Conservation (phyloP, 1,140 invertebrate species). For the Mesaphorura yosii region DNA sequence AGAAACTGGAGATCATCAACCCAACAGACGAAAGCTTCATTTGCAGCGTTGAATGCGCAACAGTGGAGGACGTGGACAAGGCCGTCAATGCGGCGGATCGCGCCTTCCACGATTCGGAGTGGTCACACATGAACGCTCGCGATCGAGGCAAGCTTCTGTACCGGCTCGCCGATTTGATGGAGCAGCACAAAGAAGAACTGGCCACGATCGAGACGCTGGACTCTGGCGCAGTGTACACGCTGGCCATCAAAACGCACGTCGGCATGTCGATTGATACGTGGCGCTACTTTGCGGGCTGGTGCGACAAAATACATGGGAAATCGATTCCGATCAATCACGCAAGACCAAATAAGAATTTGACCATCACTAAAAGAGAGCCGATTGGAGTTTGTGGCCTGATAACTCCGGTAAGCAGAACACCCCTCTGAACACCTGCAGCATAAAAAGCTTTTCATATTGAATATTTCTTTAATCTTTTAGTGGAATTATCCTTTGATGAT, state of each 20-base stretch:
- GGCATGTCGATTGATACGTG: slow-evolving; percentile 90
- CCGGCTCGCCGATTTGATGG: slow-evolving; percentile 84
- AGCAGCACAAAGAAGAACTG: slow-evolving; percentile 81
- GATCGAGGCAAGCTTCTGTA: slow-evolving; percentile 63
- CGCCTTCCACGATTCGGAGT: slow-evolving; percentile 76
- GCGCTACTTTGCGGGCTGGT: slow-evolving; percentile 65
- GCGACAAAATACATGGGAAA: slow-evolving; percentile 43
- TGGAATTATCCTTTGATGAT: slow-evolving; percentile 51
- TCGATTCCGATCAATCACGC: slow-evolving; percentile 58
- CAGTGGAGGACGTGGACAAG: slow-evolving; percentile 65
- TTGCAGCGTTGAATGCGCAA: slow-evolving; percentile 64
- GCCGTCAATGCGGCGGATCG: slow-evolving; percentile 74
- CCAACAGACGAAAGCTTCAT: slow-evolving; percentile 73
- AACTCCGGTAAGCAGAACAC: too few species aligned
- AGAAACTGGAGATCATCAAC: slow-evolving; percentile 59
- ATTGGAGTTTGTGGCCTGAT: slow-evolving; percentile 58
- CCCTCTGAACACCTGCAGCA: too few species aligned
- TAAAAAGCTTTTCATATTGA: too few species aligned
- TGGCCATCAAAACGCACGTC: slow-evolving; percentile 85
- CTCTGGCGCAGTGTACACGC: slow-evolving; percentile 87
- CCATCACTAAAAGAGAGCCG: slow-evolving; percentile 78
- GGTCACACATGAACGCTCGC: slow-evolving; percentile 73
- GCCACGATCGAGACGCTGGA: slow-evolving; percentile 86
- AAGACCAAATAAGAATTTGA: slow-evolving; percentile 76
- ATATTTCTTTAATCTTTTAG: too few species aligned